Evolutionary conservation across 2,888 invertebrate genomes (phyloP), one percentile per base, ranked within the genome.

Genomic region (Noctua janthina): DNA sequence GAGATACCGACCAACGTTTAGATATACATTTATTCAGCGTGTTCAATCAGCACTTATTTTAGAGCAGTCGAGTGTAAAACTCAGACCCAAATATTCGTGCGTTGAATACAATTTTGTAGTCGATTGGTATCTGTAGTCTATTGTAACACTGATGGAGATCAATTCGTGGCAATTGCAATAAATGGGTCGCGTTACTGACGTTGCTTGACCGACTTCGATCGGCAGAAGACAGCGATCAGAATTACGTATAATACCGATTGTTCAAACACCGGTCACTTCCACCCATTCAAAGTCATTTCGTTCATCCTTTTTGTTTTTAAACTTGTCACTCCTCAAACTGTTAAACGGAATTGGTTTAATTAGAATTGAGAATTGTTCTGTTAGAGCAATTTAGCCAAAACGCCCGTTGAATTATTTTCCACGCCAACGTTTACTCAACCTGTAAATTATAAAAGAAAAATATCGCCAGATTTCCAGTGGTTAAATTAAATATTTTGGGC

Each of bases 151-250:
- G 92, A 94, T 95, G 90, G 90, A 91, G 92, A 92, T 93, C 93
- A 94, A 94, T 94, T 94, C 91, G 88, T 90, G 83, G 89, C 93
- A 93, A 94, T 94, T 93, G 92, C 88, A 85, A 90, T 91, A 94
- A 93, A 91, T 93, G 89, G 93, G 94, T 92, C 93, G 92, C 87
- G 87, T 89, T 87, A 89, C 89, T 87, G 89, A 88, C 89, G 89
- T 90, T 83, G 89, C 90, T 92, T 92, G 92, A 90, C 93, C 93
- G 92, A 93, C 90, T 92, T 90, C 87, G 86, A 80, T 79, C 87
- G 81, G 80, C 84, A 81, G 85, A 90, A 91, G 91, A 92, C 91
- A 89, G 85, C 89, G 83, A 83, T 83, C 88, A 92, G 92, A 92
- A 94, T 93, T 91, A 92, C 46, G 46, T 68, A 23, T 43, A 10